Evolutionary conservation across 2,888 invertebrate species (phyloP), one percentile per base, ranked within the genome.

Genomic region (Thereva unica): DNA sequence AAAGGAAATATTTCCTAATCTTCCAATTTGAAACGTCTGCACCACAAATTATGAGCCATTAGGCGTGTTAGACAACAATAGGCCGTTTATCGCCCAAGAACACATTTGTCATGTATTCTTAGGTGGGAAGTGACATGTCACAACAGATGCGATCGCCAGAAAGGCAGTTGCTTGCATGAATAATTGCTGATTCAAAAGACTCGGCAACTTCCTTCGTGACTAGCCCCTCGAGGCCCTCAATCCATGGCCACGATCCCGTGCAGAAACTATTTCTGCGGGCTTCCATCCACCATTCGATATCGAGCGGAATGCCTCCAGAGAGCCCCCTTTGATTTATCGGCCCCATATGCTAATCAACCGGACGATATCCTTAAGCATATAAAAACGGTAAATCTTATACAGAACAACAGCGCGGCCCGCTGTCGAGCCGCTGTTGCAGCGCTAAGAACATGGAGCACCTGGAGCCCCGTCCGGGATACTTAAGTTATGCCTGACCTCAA

Each of bases 401-500:
- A 49, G 59, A 38, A 12, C 38, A 35, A 38, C 23, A 23, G 23
- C 23, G 59, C 38, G 49, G 49, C 35, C 49, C 12, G 7, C 38
- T 23, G 9, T n/a, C 55, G 55, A 40, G n/a, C 49, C 12, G 7
- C 38, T 23, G 9, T n/a, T 41, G 38, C 8, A 23, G 41, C 55
- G 10, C 10, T 37, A 38, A 8, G 38, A 10, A 47, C 41, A 35
- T 40, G 23, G 23, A 23, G 59, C 59, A 59, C 59, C 59, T 47
- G 47, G 59, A 35, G 9, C 23, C 23, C 23, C 23, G 23, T 7
- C 47, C 59, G 59, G 47, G 49, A 59, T 38, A 59, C 59, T 59
- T 49, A 49, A 59, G 40, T 45, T 49, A 59, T 45, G 59, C 38
- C 38, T 59, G 59, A 59, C 59, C 59, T 59, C 59, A 59, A 47